A percentile compares a stretch with the other conserved stretches of the same genome.
Evolutionary conservation across 1,140 invertebrate genomes (phyloP).

Genomic region (Parapsyche elsis): DNA sequence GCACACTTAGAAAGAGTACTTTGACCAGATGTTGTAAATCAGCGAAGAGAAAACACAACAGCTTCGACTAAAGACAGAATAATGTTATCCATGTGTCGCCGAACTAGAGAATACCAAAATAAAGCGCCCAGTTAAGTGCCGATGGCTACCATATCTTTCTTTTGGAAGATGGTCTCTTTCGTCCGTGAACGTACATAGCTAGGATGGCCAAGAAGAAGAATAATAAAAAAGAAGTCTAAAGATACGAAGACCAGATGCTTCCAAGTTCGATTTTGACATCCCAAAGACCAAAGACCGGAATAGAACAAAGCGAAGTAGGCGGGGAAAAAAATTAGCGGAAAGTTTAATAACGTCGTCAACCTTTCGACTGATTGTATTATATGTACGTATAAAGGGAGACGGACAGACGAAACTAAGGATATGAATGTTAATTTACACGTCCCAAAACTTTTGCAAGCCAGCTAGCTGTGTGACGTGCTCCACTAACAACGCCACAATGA

Average conservation of each 20-base stretch:
- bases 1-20: too few relatives aligned
- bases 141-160: conserved; percentile 5
- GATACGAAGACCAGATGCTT: not conserved
- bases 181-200: too few relatives aligned
- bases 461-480: not conserved
- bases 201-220: not conserved
- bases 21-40: conserved; percentile 11
- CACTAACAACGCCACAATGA: not conserved
- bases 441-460: not conserved
- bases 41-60: not conserved
- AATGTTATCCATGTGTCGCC: conserved; percentile 33
- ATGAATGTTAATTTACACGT: conserved; percentile 11
- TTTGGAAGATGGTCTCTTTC: not conserved
- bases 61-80: not conserved
- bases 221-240: not conserved
- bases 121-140: not conserved
- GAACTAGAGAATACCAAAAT: not conserved
- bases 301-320: too few relatives aligned
- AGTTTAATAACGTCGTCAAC: too few relatives aligned
- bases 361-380: too few relatives aligned
- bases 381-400: not conserved
- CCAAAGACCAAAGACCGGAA: too few relatives aligned
- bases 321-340: too few relatives aligned
- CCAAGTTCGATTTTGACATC: not conserved
- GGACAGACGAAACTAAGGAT: not conserved